These are phyloP conservation scores for Osmerus mordax DNA, from an alignment of 2,113 vertebrate species.

Conservation along the genomic window DNA sequence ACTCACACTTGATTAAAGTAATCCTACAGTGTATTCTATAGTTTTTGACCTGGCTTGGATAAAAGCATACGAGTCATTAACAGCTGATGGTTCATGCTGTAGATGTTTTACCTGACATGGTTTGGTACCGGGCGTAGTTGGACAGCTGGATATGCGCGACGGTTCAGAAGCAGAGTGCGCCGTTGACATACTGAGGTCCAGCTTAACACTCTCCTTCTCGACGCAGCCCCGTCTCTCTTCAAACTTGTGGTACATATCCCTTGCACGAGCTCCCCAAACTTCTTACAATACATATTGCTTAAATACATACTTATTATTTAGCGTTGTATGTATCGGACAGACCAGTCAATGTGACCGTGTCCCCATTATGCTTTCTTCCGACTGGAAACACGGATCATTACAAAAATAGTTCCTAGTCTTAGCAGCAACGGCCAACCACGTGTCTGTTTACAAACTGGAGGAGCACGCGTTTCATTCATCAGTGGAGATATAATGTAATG, in stretches of 20 bases:
- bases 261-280: slow-evolving; percentile 27
- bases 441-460: neutral
- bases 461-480: neutral
- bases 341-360: slow-evolving; percentile 16
- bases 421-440: neutral
- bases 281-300: slow-evolving; percentile 42
- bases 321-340: neutral
- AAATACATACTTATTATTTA: neutral
- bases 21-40: no score
- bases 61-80: no score
- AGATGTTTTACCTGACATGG: no score
- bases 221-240: neutral
- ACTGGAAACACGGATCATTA: slow-evolving; percentile 35
- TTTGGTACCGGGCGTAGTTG: neutral
- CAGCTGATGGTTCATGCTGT: no score
- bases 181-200: slow-evolving; percentile 48
- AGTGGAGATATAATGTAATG: no score
- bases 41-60: no score
- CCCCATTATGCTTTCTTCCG: neutral
- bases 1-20: no score
- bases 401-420: slow-evolving; percentile 37
- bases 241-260: slow-evolving; percentile 21
- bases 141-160: neutral
- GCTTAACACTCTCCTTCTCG: slow-evolving; percentile 23
- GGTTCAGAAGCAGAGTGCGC: slow-evolving; percentile 41